Evolutionary conservation across 2,888 invertebrate species (phyloP).

Genomic region (Pyrgus malvae): DNA sequence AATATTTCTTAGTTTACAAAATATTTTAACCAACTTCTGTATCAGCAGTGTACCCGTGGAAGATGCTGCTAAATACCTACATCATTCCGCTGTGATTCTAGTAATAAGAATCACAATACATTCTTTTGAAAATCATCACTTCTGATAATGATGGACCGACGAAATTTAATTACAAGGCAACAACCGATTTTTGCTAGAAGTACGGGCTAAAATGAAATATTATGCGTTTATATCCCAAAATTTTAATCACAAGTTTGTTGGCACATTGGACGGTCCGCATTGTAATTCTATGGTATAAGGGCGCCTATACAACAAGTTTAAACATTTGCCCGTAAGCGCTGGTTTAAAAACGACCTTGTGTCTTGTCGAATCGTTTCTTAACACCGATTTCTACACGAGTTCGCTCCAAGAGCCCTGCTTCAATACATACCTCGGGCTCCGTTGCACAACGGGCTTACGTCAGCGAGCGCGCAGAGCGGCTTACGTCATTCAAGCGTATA

Average conservation of each 20-base stretch:
- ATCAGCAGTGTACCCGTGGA: neutral
- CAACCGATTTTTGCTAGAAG: neutral
- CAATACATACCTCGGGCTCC: conserved; percentile 74
- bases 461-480: conserved; percentile 76
- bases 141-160: neutral
- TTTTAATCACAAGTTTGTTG: no score
- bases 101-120: no score
- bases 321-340: conserved; percentile 28
- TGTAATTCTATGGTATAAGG: conserved; percentile 17
- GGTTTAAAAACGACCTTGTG: conserved; percentile 61
- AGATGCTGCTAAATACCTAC: neutral
- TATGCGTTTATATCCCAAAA: no score
- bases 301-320: conserved; percentile 3
- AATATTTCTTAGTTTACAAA: neutral
- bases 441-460: conserved; percentile 82
- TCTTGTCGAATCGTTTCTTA: conserved; percentile 67
- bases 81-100: neutral
- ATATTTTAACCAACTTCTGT: neutral
- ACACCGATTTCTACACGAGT: conserved; percentile 76
- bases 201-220: conserved; percentile 6
- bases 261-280: neutral
- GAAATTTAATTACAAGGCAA: conserved; percentile 4
- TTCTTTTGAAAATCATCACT: neutral
- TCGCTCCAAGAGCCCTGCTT: conserved; percentile 74
- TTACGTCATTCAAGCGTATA: conserved; percentile 76